These are phyloP conservation scores for Drosophila gunungcola DNA, from an alignment of 1,140 invertebrate genomes.

Conservation along the genomic window DNA sequence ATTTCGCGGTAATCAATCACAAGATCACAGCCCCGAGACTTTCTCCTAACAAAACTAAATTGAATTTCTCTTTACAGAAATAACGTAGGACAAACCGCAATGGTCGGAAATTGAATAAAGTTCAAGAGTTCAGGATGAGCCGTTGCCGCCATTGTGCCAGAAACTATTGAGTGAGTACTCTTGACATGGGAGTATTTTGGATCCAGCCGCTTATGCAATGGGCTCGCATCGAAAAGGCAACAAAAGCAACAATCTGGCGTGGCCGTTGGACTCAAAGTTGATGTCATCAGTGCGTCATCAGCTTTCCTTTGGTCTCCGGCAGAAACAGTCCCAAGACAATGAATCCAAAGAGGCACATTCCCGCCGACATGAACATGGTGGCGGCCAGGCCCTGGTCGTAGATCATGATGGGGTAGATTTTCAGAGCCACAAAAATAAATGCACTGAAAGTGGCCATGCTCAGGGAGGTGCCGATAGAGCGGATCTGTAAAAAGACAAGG, in stretches of 20 bases:
- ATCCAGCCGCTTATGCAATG: conserved; percentile 57
- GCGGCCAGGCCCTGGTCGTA: conserved; percentile 52
- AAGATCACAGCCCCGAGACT: conserved; percentile 56
- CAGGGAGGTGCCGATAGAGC: conserved; percentile 68
- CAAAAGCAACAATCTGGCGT: conserved; percentile 50
- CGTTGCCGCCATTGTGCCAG: conserved; percentile 37
- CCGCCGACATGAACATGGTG: conserved; percentile 69
- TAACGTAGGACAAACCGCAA: conserved; percentile 23
- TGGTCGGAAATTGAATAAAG: conserved; percentile 63
- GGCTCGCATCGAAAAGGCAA: conserved; percentile 25
- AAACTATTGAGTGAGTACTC: conserved; percentile 42
- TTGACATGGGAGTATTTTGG: conserved; percentile 24
- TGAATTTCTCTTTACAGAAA: conserved; percentile 42
- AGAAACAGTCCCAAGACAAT: conserved; percentile 67
- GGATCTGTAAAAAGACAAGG: conserved; percentile 47
- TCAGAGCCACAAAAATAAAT: conserved; percentile 69
- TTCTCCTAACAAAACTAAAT: conserved; percentile 57
- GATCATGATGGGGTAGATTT: conserved; percentile 72
- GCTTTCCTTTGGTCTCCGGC: conserved; percentile 75
- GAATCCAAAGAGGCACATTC: conserved; percentile 61
- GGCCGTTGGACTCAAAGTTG: conserved; percentile 35
- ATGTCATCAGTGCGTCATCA: conserved; percentile 63
- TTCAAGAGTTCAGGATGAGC: conserved; percentile 75
- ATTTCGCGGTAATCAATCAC: conserved; percentile 50
- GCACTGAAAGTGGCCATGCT: conserved; percentile 69